phyloP scores from a whole-genome alignment of 2,888 invertebrate species.

The Eristalis tenax region DNA sequence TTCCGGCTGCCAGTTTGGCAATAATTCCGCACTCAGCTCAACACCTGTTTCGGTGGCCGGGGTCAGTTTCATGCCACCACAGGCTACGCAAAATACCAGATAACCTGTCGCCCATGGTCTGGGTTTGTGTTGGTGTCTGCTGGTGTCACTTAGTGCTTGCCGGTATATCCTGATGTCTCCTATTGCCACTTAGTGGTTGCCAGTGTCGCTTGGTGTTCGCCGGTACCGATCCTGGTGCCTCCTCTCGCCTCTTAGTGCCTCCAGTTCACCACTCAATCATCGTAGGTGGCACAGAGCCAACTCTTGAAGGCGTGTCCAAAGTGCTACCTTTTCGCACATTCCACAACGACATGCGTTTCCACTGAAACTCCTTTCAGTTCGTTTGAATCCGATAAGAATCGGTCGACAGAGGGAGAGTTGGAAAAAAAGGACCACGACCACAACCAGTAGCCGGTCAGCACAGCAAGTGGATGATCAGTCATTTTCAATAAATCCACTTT shows the following conservation, averaged over 20 bases:
- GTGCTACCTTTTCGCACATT: not conserved
- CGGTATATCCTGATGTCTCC: too few species aligned
- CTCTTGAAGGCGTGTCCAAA: too few species aligned
- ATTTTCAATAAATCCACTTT: slow-evolving; percentile 32
- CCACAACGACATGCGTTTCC: not conserved
- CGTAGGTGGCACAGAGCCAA: not conserved
- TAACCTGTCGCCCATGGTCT: not conserved
- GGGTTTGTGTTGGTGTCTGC: too few species aligned
- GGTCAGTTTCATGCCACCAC: slow-evolving; percentile 21
- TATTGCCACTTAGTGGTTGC: too few species aligned
- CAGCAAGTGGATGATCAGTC: slow-evolving; percentile 24
- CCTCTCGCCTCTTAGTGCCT: too few species aligned
- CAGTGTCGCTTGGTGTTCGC: too few species aligned
- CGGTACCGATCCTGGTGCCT: too few species aligned
- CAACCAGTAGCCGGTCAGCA: not conserved
- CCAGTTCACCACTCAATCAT: not conserved
- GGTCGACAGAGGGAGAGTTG: not conserved
- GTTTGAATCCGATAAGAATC: not conserved
- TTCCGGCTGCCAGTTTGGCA: not conserved
- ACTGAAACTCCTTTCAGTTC: not conserved
- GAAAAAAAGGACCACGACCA: not conserved
- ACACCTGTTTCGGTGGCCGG: not conserved
- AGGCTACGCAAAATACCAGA: slow-evolving; percentile 10
- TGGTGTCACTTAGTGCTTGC: too few species aligned
- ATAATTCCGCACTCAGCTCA: not conserved